Percentiles rank a stretch among this genome's conserved stretches.
phyloP scores from a whole-genome alignment of 2,113 vertebrate species.

The Tragelaphus imberbis region DNA sequence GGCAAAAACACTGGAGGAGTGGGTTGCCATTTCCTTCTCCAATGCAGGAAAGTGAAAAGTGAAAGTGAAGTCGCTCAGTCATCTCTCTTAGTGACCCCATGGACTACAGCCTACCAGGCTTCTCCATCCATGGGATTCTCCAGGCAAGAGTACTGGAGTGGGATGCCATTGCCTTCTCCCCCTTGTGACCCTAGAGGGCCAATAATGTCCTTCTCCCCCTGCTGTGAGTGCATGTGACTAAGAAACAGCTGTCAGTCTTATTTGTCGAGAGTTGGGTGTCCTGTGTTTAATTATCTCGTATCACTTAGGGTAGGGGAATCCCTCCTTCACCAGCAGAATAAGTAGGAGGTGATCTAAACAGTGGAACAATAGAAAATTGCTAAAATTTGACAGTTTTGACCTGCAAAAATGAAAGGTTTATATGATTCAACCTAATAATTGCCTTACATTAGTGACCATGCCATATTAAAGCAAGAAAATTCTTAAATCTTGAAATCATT shows the following conservation, averaged over 20 bases:
- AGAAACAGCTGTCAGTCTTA: background rate
- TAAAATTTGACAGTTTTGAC: background rate
- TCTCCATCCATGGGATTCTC: too few species aligned
- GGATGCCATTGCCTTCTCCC: too few species aligned
- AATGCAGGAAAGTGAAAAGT: too few species aligned
- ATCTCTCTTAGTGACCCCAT: too few species aligned
- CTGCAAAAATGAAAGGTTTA: background rate
- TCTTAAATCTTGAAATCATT: background rate
- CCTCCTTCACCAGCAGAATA: background rate
- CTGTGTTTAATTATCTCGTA: background rate
- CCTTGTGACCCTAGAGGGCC: background rate
- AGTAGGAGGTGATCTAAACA: background rate
- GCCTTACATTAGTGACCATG: background rate
- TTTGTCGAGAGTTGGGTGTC: background rate
- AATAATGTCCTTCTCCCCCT: background rate
- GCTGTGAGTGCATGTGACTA: background rate
- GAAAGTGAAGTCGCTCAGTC: too few species aligned
- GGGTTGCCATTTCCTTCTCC: too few species aligned
- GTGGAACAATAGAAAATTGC: background rate
- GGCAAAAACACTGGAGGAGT: too few species aligned
- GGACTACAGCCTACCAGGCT: too few species aligned
- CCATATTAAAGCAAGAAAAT: background rate
- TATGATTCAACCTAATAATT: background rate
- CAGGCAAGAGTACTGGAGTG: too few species aligned
- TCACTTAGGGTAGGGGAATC: background rate